Evolutionary conservation across 2,113 vertebrate species (phyloP), one percentile per base, ranked within the genome.

Genomic region (Emydocephalus ijimae): DNA sequence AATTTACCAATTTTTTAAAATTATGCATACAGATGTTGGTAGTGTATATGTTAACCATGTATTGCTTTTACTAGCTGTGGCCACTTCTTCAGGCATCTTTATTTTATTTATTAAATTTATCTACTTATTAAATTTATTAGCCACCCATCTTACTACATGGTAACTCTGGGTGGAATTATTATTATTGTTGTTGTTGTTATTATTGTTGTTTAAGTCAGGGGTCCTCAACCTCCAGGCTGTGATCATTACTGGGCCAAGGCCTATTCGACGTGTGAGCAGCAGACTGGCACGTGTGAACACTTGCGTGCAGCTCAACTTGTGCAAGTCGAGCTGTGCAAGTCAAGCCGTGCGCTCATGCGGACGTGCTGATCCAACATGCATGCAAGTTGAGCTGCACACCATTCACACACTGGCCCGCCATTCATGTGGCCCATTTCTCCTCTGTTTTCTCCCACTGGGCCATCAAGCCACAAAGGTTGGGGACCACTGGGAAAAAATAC

Each of bases 391-490:
- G 56, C 21, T 57, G 21, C 20, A 20, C 6, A 5, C n/a, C n/a
- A n/a, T n/a, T n/a, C n/a, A 6, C 2, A 0, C 21, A 6, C 56
- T 23, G 21, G 56, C 56, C 56, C 0, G 0, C 10, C 29, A 29
- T 1, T 69, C 12, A 15, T 14, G 11, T 1, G 12, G 29, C 29
- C 61, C 9, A 3, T 1, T 69, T 69, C 29, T 29, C 61, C 4
- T n/a, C 26, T n/a, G 11, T n/a, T 12, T 29, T 12, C 4, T 11
- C 11, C 26, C 1, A 10, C 61, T 5, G 61, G 61, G 61, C 61
- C n/a, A 29, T 29, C 61, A 69, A 69, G 29, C 29, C 4, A 0
- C 61, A 69, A n/a, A 14, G 61, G 61, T 69, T 69, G 61, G 12
- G 61, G 4, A 69, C 61, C 12, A 12, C 12, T 69, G 12, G 43